Percentiles rank a stretch among this genome's conserved stretches.
These are phyloP conservation scores for Exocentrus adspersus DNA, from an alignment of 2,888 invertebrate species.

Conservation along the genomic window DNA sequence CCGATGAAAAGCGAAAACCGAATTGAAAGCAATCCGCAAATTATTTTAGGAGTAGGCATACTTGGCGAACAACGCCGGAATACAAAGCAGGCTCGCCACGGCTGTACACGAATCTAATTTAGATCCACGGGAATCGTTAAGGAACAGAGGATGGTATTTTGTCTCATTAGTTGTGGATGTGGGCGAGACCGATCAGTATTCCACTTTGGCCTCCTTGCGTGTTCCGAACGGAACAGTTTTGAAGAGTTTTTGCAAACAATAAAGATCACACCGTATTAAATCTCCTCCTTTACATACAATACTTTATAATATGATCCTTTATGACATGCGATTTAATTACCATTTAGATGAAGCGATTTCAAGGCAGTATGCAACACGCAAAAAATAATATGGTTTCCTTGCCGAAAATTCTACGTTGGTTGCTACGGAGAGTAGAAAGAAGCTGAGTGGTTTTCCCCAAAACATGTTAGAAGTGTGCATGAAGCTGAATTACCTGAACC, in stretches of 20 bases:
- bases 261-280: background rate
- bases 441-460: too few species aligned
- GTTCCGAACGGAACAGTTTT: background rate
- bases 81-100: constrained; percentile 10
- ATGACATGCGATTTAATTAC: background rate
- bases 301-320: background rate
- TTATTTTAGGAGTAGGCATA: constrained; percentile 35
- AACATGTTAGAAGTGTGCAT: too few species aligned
- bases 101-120: constrained; percentile 22
- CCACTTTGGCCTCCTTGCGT: background rate
- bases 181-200: constrained; percentile 14
- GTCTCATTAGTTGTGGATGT: constrained; percentile 23
- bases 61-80: constrained; percentile 15
- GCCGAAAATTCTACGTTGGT: too few species aligned
- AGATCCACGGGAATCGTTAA: constrained; percentile 16
- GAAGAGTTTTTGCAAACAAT: constrained; percentile 5
- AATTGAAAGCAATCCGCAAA: constrained; percentile 37
- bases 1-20: constrained; percentile 27
- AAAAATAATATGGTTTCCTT: too few species aligned
- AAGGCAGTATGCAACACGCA: too few species aligned
- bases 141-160: constrained; percentile 23
- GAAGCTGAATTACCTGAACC: background rate
- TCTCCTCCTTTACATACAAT: constrained; percentile 1
- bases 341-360: background rate
- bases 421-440: too few species aligned